These are phyloP conservation scores for Drosophila insularis DNA, from an alignment of 1,140 invertebrate species.

Conservation along the genomic window DNA sequence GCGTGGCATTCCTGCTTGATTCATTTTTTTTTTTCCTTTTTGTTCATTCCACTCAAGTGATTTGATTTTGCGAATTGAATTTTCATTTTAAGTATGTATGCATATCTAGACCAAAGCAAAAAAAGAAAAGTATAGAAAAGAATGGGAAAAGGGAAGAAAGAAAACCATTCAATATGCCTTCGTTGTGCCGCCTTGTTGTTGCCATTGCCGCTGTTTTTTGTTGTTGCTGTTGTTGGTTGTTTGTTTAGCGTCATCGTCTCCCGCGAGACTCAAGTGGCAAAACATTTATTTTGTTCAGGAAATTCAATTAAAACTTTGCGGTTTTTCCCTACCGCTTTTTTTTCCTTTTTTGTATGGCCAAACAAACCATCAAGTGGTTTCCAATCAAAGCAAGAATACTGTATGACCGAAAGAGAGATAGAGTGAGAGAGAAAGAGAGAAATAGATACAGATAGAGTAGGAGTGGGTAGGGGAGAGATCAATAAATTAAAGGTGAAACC, in stretches of 20 bases:
- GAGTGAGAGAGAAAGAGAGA: not conserved
- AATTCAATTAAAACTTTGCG: constrained; percentile 81
- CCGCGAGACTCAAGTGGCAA: constrained; percentile 78
- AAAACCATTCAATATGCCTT: constrained; percentile 39
- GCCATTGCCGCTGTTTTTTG: constrained; percentile 10
- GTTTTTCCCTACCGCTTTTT: constrained; percentile 39
- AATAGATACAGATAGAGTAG: too few relatives aligned
- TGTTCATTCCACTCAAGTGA: constrained; percentile 74
- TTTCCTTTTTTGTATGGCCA: constrained; percentile 19
- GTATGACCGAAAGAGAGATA: not conserved
- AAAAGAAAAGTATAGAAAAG: not conserved
- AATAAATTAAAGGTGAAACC: constrained; percentile 40
- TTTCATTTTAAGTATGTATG: constrained; percentile 70
- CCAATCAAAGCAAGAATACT: constrained; percentile 71
- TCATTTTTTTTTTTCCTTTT: constrained; percentile 51
- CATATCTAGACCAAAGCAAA: constrained; percentile 53
- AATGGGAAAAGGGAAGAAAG: not conserved
- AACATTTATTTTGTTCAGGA: constrained; percentile 78
- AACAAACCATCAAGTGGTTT: constrained; percentile 68
- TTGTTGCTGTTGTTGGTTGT: constrained; percentile 37
- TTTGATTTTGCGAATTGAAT: constrained; percentile 79
- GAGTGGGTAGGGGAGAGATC: constrained; percentile 17
- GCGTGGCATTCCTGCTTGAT: constrained; percentile 22
- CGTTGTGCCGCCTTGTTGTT: constrained; percentile 42
- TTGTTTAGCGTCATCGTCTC: constrained; percentile 77